phyloP scores from a whole-genome alignment of 2,113 vertebrate genomes.

The Lanius ludovicianus region DNA sequence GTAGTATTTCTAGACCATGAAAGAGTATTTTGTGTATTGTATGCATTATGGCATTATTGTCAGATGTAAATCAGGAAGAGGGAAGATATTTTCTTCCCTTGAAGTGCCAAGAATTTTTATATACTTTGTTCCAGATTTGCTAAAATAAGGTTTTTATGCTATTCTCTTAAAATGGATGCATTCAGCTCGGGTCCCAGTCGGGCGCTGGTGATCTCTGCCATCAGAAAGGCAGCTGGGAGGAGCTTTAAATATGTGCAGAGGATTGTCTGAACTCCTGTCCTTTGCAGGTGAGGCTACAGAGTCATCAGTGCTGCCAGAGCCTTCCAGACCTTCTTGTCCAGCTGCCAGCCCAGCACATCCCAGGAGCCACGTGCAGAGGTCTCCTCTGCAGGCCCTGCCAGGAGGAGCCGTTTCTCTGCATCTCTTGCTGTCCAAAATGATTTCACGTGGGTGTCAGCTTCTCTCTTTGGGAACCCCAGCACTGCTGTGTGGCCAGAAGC shows the following conservation, averaged over 20 bases:
- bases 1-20: neutral
- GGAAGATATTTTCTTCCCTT: neutral
- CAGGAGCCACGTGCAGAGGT: neutral
- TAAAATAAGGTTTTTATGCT: neutral
- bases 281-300: neutral
- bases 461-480: neutral
- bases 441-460: neutral
- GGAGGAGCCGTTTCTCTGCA: neutral
- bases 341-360: neutral
- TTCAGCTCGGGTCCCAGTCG: neutral
- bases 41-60: neutral
- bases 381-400: neutral
- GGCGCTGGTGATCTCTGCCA: neutral
- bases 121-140: neutral
- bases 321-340: neutral
- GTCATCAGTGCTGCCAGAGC: neutral
- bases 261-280: rapidly evolving
- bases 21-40: neutral
- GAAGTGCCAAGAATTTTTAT: neutral
- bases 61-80: neutral
- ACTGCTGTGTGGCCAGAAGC: neutral
- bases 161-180: no score
- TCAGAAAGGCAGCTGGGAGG: neutral
- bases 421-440: neutral
- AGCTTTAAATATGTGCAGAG: neutral